Evolutionary conservation across 2,797 vertebrate genomes (phyloP).

Genomic region (Pipistrellus nathusii): DNA sequence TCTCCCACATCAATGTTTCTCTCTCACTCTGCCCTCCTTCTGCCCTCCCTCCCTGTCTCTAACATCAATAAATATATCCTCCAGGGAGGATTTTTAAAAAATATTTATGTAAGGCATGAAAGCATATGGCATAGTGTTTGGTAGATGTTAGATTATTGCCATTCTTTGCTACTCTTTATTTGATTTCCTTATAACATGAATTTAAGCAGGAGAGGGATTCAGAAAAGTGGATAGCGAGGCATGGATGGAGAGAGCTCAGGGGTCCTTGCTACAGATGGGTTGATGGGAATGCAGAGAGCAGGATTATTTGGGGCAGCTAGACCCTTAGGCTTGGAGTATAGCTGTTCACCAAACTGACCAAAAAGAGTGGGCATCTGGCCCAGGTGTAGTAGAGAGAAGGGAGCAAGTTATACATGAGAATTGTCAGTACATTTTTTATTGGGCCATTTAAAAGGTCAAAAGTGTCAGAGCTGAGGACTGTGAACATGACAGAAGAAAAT

Average conservation of each 20-base stretch:
- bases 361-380: background rate
- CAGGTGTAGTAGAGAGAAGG: background rate
- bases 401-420: background rate
- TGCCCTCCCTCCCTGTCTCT: background rate
- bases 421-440: background rate
- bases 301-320: background rate
- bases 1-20: background rate
- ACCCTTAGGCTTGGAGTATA: background rate
- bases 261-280: background rate
- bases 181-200: background rate
- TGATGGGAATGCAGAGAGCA: background rate
- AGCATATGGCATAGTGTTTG: background rate
- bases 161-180: background rate
- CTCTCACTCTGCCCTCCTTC: too few relatives aligned
- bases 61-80: background rate
- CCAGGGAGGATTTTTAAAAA: background rate
- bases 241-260: too few relatives aligned
- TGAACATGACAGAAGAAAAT: background rate
- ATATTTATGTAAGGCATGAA: background rate
- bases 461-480: background rate
- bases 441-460: background rate
- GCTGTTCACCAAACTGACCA: background rate
- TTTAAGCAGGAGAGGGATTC: background rate
- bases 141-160: background rate
- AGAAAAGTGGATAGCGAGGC: background rate